A percentile compares a stretch with the other conserved stretches of the same genome.
Conservation (phyloP, 2,797 vertebrate genomes). For the Betta splendens region DNA sequence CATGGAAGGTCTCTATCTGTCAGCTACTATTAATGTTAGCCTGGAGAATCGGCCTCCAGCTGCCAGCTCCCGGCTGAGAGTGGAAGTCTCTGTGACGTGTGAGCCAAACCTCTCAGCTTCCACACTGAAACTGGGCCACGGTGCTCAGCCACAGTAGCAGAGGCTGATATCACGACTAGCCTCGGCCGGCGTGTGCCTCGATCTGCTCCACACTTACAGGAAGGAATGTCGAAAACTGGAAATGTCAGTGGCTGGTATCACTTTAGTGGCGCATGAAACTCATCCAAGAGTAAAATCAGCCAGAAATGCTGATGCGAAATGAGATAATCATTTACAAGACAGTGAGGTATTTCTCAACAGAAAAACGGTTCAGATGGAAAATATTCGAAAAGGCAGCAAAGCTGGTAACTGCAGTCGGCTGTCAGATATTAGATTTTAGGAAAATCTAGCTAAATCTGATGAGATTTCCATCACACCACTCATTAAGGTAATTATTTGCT, state of each 20-base stretch:
- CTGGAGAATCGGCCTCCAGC: conserved; percentile 49
- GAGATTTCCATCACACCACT: conserved; percentile 1
- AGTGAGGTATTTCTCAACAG: conserved; percentile 17
- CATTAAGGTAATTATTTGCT: conserved; percentile 8
- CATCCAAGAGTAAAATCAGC: conserved; percentile 16
- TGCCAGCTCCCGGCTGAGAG: conserved; percentile 57
- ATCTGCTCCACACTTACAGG: conserved; percentile 44
- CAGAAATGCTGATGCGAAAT: conserved; percentile 27
- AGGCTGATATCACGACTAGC: conserved; percentile 20
- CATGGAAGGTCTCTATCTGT: conserved; percentile 70
- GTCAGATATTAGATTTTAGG: not conserved
- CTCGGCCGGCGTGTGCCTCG: conserved; percentile 38
- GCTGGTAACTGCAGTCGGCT: not conserved
- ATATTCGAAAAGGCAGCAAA: not conserved
- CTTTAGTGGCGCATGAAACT: conserved; percentile 35
- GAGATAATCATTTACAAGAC: conserved; percentile 28
- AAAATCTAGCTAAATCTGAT: conserved; percentile 2
- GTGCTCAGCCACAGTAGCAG: conserved; percentile 52
- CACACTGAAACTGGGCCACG: conserved; percentile 53
- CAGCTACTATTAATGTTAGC: conserved; percentile 68
- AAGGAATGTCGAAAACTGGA: conserved; percentile 42
- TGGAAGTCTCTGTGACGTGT: conserved; percentile 60
- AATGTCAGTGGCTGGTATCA: conserved; percentile 40
- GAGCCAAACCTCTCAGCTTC: conserved; percentile 60
- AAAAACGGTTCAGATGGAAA: conserved; percentile 16